Conservation (phyloP, 2,113 vertebrate species). For the Oreochromis aureus region DNA sequence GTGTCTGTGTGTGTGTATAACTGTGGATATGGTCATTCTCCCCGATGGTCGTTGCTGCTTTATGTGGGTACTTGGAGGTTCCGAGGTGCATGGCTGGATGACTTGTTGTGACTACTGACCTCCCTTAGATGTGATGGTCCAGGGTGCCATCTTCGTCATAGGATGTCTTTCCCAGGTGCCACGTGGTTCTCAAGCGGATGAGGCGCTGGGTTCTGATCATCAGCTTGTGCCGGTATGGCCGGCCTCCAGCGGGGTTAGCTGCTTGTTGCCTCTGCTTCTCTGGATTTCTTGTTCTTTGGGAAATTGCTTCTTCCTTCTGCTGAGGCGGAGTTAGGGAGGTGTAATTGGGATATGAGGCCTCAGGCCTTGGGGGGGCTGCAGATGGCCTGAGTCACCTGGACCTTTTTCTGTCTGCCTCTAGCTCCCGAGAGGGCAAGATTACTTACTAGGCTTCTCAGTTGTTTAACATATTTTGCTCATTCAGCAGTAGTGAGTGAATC, state of each 20-base stretch:
- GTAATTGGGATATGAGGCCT: background rate
- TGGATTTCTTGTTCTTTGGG: background rate
- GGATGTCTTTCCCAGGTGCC: background rate
- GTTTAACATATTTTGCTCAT: background rate
- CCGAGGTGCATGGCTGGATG: background rate
- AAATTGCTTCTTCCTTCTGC: background rate
- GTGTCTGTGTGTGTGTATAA: background rate
- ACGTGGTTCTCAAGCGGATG: background rate
- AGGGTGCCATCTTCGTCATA: background rate
- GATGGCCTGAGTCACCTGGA: background rate
- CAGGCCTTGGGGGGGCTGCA: accelerated
- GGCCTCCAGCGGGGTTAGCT: background rate
- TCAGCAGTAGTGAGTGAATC: background rate
- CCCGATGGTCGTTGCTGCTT: background rate
- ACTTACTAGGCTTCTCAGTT: background rate
- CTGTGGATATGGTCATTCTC: background rate
- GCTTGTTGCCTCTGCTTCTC: background rate
- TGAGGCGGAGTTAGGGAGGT: accelerated
- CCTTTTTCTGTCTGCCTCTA: background rate
- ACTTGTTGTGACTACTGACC: background rate
- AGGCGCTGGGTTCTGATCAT: background rate
- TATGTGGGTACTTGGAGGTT: background rate
- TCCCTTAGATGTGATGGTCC: background rate
- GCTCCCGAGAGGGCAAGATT: background rate
- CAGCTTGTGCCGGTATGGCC: background rate